These are phyloP conservation scores for Dryadula phaetusa DNA, from an alignment of 2,888 invertebrate species.

Conservation along the genomic window DNA sequence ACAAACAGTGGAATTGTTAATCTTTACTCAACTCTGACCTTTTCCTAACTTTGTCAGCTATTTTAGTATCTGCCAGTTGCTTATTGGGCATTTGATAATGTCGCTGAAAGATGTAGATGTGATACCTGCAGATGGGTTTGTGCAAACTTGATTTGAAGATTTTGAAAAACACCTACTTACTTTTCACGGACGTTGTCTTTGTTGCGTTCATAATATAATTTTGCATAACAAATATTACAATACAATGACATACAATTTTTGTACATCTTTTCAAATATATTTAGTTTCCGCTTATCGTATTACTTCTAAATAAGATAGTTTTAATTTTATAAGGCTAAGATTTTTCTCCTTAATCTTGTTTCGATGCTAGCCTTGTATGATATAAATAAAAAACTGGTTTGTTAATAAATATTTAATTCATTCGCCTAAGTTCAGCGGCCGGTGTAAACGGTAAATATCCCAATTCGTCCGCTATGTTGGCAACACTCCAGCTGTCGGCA, in stretches of 20 bases:
- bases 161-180: not conserved
- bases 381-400: constrained; percentile 18
- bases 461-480: constrained; percentile 65
- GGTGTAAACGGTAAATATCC: constrained; percentile 61
- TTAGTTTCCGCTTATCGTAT: not conserved
- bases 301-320: not conserved
- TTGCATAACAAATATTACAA: too few species aligned
- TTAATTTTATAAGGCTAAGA: not conserved
- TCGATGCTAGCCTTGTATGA: not conserved
- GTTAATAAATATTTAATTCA: constrained; percentile 26
- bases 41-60: constrained; percentile 23
- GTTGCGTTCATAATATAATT: not conserved
- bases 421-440: constrained; percentile 48
- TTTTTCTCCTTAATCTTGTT: not conserved
- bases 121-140: too few species aligned
- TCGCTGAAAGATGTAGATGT: not conserved
- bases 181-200: not conserved
- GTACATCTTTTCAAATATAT: too few species aligned
- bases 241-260: too few species aligned
- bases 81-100: not conserved
- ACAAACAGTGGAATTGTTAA: not conserved
- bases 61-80: not conserved
- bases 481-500: constrained; percentile 59
- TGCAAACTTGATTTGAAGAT: not conserved
- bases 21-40: constrained; percentile 30